Conservation (phyloP, 2,113 vertebrate species). For the Genyomyrus donnyi region DNA sequence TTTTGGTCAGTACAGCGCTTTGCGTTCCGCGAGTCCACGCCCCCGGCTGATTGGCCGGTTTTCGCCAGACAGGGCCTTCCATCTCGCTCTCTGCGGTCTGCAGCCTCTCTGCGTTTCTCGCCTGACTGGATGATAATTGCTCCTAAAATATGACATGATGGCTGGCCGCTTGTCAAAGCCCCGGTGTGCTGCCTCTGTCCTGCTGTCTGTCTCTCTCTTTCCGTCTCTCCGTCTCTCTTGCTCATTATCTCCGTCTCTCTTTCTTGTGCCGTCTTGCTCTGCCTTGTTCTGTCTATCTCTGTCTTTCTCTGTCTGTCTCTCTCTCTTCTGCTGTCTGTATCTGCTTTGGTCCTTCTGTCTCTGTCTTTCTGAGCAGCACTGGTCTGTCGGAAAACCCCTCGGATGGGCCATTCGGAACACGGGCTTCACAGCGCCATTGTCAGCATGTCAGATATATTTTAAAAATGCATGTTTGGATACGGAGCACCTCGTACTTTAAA, state of each 20-base stretch:
- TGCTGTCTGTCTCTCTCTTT: not conserved
- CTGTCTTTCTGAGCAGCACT: not conserved
- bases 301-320: conserved; percentile 30
- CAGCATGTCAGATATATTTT: not conserved
- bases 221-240: not conserved
- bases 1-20: conserved; percentile 62
- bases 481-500: not conserved
- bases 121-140: conserved; percentile 75
- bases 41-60: conserved; percentile 63
- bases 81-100: conserved; percentile 62
- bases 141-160: conserved; percentile 82
- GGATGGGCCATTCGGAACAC: not conserved
- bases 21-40: conserved; percentile 68
- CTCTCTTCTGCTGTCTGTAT: conserved; percentile 26
- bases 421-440: not conserved
- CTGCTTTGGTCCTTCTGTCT: not conserved
- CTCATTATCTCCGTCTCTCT: not conserved
- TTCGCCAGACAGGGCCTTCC: conserved; percentile 53
- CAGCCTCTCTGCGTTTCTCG: conserved; percentile 65
- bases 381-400: not conserved
- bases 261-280: not conserved
- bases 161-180: conserved; percentile 46
- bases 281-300: not conserved
- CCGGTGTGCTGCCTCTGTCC: conserved; percentile 6
- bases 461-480: not conserved